These are phyloP conservation scores for Myotis daubentonii DNA, from an alignment of 2,797 vertebrate species.

Conservation along the genomic window DNA sequence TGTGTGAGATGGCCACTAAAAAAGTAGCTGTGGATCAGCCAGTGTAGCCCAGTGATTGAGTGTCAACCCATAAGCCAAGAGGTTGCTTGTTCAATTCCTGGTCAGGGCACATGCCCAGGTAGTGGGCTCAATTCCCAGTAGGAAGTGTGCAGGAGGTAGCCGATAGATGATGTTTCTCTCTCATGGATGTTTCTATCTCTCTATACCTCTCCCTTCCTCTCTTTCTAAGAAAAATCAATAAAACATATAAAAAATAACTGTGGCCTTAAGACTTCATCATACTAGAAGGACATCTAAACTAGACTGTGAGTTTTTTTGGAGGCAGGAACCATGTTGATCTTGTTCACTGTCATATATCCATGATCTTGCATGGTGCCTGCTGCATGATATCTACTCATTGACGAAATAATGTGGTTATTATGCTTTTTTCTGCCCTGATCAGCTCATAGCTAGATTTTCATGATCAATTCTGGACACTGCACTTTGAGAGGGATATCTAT, in stretches of 20 bases:
- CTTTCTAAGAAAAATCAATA: too few species aligned
- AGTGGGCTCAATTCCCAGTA: too few species aligned
- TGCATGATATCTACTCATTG: not conserved
- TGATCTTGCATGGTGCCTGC: not conserved
- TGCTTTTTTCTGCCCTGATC: not conserved
- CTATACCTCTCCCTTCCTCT: too few species aligned
- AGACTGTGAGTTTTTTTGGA: not conserved
- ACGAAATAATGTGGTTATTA: not conserved
- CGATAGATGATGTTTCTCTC: too few species aligned
- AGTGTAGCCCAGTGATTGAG: too few species aligned
- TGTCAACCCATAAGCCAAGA: too few species aligned
- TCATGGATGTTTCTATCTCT: too few species aligned
- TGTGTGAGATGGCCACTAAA: not conserved
- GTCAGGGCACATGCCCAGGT: too few species aligned
- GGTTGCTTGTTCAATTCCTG: too few species aligned
- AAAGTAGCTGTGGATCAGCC: not conserved
- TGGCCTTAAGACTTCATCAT: not conserved
- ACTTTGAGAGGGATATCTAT: not conserved
- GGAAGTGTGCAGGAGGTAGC: too few species aligned
- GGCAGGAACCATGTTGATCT: not conserved
- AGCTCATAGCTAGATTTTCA: not conserved
- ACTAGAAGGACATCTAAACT: not conserved
- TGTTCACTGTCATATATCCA: not conserved
- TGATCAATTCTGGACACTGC: not conserved
- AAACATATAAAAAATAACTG: not conserved